phyloP scores from a whole-genome alignment of 2,888 invertebrate species.

The Artemia sp. region DNA sequence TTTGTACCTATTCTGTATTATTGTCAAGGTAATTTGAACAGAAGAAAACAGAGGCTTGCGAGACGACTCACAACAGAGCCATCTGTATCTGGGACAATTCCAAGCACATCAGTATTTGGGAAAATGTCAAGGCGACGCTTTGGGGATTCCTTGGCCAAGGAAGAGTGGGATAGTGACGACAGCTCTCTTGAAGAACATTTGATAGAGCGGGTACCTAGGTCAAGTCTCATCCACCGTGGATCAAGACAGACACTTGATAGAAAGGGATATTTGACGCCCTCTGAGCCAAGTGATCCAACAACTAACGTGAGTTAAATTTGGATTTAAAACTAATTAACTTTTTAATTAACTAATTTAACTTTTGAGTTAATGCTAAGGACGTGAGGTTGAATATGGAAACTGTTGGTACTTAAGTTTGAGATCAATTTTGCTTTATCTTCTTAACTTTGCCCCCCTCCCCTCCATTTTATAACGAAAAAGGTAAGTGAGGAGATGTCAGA shows the following conservation, averaged over 20 bases:
- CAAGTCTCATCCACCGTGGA: constrained; percentile 12
- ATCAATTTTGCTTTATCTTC: too few species aligned
- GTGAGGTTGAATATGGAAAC: too few species aligned
- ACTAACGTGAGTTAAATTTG: too few species aligned
- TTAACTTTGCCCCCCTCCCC: too few species aligned
- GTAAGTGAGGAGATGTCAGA: too few species aligned
- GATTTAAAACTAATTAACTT: too few species aligned
- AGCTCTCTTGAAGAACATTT: neutral
- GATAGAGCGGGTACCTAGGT: neutral
- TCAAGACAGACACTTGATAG: constrained; percentile 20
- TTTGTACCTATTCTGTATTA: neutral
- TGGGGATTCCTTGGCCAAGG: neutral
- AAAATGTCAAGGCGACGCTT: neutral
- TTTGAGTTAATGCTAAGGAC: too few species aligned
- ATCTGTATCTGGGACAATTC: neutral
- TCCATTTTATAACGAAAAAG: too few species aligned
- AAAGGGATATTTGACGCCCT: neutral
- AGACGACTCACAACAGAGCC: neutral
- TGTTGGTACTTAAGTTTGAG: too few species aligned
- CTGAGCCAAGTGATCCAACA: too few species aligned
- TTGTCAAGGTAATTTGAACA: constrained; percentile 4
- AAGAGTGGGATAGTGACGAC: constrained; percentile 5
- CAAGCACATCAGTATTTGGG: neutral
- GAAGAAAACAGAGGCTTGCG: neutral
- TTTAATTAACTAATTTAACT: too few species aligned